Conservation (phyloP, 2,797 vertebrate species). For the Knipowitschia caucasica region DNA sequence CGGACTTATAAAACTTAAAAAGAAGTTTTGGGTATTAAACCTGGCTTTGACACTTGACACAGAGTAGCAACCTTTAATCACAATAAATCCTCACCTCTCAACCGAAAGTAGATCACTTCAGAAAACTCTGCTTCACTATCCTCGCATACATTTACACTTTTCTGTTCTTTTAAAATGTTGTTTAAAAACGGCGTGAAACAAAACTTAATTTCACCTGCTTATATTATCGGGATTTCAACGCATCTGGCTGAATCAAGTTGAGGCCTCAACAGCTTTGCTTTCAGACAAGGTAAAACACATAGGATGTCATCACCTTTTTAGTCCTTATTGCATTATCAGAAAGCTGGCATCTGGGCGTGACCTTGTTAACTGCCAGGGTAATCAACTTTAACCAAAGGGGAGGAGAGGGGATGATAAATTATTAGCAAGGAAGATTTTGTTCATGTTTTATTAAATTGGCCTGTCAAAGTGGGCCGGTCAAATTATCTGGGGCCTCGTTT, state of each 20-base stretch:
- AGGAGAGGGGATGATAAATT: slow-evolving; percentile 99
- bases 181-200: slow-evolving; percentile 31
- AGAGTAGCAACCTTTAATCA: background rate
- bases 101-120: background rate
- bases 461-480: slow-evolving; percentile 99
- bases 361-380: slow-evolving; percentile 99
- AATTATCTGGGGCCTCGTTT: slow-evolving; percentile 99
- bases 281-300: slow-evolving; percentile 35
- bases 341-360: slow-evolving; percentile 99
- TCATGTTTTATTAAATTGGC: slow-evolving; percentile 99
- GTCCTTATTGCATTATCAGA: slow-evolving; percentile 99
- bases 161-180: slow-evolving; percentile 24
- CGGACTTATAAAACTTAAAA: too few relatives aligned
- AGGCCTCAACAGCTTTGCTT: slow-evolving; percentile 28
- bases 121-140: background rate
- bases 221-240: slow-evolving; percentile 36
- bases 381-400: slow-evolving; percentile 99
- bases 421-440: slow-evolving; percentile 99
- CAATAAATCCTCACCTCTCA: background rate
- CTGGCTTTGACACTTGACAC: too few relatives aligned
- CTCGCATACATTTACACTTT: slow-evolving; percentile 27
- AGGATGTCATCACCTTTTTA: slow-evolving; percentile 72
- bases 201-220: slow-evolving; percentile 25
- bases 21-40: too few relatives aligned
- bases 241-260: slow-evolving; percentile 36